Conservation (phyloP, 2,797 vertebrate species). For the Bucorvus abyssinicus region DNA sequence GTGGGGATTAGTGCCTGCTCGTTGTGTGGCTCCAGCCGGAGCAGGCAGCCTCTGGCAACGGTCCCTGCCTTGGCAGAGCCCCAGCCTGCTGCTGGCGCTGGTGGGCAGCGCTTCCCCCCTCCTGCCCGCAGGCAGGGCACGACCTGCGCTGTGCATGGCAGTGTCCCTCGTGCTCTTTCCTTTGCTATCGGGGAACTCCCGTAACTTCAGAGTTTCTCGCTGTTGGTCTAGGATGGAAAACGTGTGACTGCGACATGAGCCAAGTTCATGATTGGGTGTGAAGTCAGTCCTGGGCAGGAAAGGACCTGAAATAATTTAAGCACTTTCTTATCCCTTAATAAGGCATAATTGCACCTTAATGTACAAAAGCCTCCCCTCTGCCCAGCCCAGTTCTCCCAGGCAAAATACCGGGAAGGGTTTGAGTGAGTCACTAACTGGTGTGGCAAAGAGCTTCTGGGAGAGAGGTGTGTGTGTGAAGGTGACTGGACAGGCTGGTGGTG, state of each 20-base stretch:
- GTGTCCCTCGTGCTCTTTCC: fast-evolving
- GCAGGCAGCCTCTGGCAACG: background rate
- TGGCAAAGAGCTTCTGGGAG: background rate
- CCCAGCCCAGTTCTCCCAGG: background rate
- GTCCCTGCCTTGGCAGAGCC: background rate
- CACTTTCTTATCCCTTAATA: background rate
- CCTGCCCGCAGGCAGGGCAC: background rate
- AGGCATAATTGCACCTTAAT: background rate
- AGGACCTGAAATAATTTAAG: background rate
- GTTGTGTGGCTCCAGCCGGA: fast-evolving
- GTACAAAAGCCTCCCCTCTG: background rate
- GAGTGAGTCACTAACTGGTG: background rate
- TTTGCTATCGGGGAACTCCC: fast-evolving
- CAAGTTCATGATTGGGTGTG: background rate
- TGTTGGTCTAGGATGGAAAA: background rate
- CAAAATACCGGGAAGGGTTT: background rate
- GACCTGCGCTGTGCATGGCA: fast-evolving
- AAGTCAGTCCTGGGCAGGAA: background rate
- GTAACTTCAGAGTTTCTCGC: background rate
- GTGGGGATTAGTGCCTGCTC: background rate
- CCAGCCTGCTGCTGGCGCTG: fast-evolving
- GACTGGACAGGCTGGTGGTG: background rate
- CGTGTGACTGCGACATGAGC: background rate
- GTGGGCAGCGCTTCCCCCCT: background rate
- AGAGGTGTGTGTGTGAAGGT: background rate